Percentiles rank a stretch among this genome's conserved stretches.
These are phyloP conservation scores for Spilogale gracilis DNA, from an alignment of 2,113 vertebrate genomes.

Conservation along the genomic window DNA sequence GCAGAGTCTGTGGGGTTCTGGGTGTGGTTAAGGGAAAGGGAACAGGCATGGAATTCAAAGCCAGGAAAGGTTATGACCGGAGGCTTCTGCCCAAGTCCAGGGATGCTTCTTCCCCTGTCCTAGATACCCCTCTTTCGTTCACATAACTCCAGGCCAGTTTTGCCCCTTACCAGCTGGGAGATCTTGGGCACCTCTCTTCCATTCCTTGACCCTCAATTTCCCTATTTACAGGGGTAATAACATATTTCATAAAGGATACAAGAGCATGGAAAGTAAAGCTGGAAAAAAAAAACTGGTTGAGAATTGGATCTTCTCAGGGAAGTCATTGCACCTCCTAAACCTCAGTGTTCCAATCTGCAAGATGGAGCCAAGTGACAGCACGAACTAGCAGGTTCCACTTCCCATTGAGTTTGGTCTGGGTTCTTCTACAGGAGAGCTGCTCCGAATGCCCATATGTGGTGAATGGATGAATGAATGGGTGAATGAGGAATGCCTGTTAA, in stretches of 20 bases:
- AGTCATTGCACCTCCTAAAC: not conserved
- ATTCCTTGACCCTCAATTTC: not conserved
- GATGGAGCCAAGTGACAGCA: not conserved
- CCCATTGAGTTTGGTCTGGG: not conserved
- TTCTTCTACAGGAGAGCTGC: not conserved
- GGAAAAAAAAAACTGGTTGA: not conserved
- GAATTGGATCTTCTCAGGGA: not conserved
- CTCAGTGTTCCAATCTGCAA: not conserved
- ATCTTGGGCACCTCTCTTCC: not conserved
- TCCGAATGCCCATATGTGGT: not conserved
- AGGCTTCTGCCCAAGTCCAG: not conserved
- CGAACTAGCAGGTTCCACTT: not conserved
- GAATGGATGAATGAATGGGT: slow-evolving; percentile 6
- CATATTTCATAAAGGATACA: not conserved
- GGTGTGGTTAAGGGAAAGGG: not conserved
- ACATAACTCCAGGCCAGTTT: not conserved
- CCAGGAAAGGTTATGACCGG: not conserved
- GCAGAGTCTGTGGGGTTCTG: not conserved
- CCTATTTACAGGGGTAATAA: not conserved
- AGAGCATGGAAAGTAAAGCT: not conserved
- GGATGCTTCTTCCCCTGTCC: not conserved
- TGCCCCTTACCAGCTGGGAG: not conserved
- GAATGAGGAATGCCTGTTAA: not conserved
- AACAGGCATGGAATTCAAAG: not conserved
- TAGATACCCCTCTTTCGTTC: too few species aligned